These are phyloP conservation scores for Podabrus alpinus DNA, from an alignment of 2,888 invertebrate genomes.

Conservation along the genomic window DNA sequence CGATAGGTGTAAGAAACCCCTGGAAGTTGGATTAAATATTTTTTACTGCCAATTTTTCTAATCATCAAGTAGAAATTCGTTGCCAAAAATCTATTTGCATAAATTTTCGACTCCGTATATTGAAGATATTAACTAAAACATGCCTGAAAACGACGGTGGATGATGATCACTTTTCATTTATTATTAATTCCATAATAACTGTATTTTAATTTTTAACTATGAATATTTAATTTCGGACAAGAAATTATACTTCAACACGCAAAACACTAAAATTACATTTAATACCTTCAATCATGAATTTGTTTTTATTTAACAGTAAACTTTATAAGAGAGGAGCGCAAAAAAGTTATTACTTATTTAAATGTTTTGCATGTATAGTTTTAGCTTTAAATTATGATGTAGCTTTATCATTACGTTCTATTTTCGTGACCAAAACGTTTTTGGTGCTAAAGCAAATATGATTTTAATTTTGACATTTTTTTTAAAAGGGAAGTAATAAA, in stretches of 20 bases:
- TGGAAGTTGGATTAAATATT: not conserved
- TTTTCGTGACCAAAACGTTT: not conserved
- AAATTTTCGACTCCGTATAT: too few species aligned
- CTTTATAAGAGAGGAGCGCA: not conserved
- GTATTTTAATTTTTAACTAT: not conserved
- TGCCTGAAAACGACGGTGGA: not conserved
- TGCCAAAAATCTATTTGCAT: too few species aligned
- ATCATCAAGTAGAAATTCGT: too few species aligned
- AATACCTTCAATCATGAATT: not conserved
- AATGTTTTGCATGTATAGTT: not conserved
- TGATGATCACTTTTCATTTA: conserved; percentile 1
- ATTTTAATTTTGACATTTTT: not conserved
- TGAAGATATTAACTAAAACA: too few species aligned
- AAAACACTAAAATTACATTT: not conserved
- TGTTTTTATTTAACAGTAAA: not conserved
- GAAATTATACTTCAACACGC: not conserved
- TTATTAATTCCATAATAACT: not conserved
- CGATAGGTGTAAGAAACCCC: not conserved
- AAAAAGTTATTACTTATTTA: not conserved
- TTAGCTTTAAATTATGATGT: not conserved
- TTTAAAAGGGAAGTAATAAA: not conserved
- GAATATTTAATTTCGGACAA: not conserved
- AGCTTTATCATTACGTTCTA: not conserved
- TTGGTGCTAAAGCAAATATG: not conserved
- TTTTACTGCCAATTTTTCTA: not conserved